These are phyloP conservation scores for Smittia aterrima DNA, from an alignment of 2,888 invertebrate genomes.

Conservation along the genomic window DNA sequence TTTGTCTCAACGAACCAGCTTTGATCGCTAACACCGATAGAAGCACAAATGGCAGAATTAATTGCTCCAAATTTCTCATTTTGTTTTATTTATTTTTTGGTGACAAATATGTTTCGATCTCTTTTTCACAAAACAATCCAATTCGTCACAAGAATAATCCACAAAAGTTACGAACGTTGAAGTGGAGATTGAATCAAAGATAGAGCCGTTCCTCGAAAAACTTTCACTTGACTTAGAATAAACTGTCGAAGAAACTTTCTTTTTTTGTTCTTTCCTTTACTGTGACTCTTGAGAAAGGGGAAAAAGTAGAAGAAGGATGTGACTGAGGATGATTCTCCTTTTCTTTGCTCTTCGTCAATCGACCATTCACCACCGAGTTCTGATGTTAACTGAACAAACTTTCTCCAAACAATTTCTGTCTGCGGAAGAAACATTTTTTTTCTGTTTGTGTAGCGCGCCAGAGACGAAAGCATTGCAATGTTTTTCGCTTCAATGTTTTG, in stretches of 20 bases:
- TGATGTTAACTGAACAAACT: not conserved
- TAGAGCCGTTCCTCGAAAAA: not conserved
- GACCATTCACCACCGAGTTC: not conserved
- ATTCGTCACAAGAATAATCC: not conserved
- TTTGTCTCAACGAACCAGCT: conserved; percentile 13
- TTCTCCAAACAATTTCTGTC: not conserved
- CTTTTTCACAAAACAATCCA: not conserved
- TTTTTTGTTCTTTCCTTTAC: not conserved
- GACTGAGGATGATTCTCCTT: not conserved
- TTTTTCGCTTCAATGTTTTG: not conserved
- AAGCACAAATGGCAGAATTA: not conserved
- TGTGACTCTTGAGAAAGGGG: not conserved
- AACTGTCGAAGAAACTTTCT: not conserved
- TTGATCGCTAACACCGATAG: not conserved
- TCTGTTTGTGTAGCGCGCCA: no score
- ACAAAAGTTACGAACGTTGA: not conserved
- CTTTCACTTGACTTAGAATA: not conserved
- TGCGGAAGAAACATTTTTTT: not conserved
- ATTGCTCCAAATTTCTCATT: conserved; percentile 9
- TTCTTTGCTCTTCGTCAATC: not conserved
- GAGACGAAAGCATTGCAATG: no score
- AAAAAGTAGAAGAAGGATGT: conserved; percentile 8
- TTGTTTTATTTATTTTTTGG: not conserved
- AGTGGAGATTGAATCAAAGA: not conserved
- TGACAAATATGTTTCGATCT: not conserved